Conservation (phyloP, 2,888 invertebrate genomes). For the Sinodicranocentrus sp. region DNA sequence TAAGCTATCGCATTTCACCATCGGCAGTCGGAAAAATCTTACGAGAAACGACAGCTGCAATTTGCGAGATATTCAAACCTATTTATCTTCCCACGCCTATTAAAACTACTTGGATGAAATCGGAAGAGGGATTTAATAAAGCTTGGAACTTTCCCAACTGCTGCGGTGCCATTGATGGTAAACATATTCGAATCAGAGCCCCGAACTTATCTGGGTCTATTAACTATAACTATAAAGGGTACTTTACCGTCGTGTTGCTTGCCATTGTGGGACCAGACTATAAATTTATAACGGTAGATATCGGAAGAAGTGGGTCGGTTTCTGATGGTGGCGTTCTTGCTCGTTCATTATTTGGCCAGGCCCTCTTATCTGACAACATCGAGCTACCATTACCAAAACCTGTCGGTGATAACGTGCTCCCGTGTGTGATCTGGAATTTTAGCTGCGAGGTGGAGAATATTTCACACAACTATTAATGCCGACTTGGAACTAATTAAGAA, state of each 20-base stretch:
- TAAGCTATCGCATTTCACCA: neutral
- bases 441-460: constrained; percentile 51
- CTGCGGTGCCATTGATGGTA: constrained; percentile 60
- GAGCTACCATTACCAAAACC: neutral
- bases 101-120: neutral
- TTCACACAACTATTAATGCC: constrained; percentile 42
- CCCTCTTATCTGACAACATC: neutral
- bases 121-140: neutral
- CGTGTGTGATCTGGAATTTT: constrained; percentile 68
- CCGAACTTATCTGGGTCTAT: constrained; percentile 36
- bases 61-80: neutral
- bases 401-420: neutral
- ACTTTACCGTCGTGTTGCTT: constrained; percentile 46
- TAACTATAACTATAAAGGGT: constrained; percentile 59
- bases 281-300: constrained; percentile 50
- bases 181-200: constrained; percentile 42
- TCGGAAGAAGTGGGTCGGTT: constrained; percentile 53
- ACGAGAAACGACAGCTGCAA: neutral
- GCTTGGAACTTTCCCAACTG: constrained; percentile 62
- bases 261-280: constrained; percentile 45
- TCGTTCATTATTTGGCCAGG: constrained; percentile 5
- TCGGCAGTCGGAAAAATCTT: neutral
- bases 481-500: constrained; percentile 35
- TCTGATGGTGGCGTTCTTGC: constrained; percentile 59
- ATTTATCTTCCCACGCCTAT: neutral